These are phyloP conservation scores for Oreocharis arfaki DNA, from an alignment of 2,113 vertebrate genomes.

Conservation along the genomic window DNA sequence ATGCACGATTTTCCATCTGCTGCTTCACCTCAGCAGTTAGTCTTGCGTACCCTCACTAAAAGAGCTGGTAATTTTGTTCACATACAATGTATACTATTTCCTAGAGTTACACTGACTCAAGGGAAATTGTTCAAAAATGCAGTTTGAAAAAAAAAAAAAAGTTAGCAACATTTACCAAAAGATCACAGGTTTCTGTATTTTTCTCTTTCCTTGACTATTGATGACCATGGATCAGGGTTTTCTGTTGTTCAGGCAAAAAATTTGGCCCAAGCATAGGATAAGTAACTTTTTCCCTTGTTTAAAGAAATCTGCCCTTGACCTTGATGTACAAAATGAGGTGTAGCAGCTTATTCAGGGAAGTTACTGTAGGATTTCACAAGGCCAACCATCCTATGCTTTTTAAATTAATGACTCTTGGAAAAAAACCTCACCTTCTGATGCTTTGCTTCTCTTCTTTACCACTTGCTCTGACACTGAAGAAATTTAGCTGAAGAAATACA, in stretches of 20 bases:
- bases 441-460: background rate
- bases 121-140: background rate
- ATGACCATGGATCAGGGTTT: background rate
- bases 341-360: background rate
- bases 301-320: background rate
- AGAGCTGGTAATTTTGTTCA: background rate
- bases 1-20: background rate
- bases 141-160: background rate
- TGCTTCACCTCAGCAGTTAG: background rate
- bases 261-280: fast-evolving
- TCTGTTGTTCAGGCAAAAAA: background rate
- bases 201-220: background rate
- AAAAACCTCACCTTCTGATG: background rate
- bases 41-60: background rate
- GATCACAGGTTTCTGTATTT: background rate
- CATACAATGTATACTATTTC: background rate
- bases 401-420: background rate
- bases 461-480: background rate
- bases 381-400: background rate
- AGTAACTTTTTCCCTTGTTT: background rate
- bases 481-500: background rate
- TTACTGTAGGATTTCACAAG: background rate
- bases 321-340: background rate
- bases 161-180: background rate
- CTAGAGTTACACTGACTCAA: background rate